A percentile compares a stretch with the other conserved stretches of the same genome.
Conservation (phyloP, 2,888 invertebrate species). For the Deilephila elpenor region DNA sequence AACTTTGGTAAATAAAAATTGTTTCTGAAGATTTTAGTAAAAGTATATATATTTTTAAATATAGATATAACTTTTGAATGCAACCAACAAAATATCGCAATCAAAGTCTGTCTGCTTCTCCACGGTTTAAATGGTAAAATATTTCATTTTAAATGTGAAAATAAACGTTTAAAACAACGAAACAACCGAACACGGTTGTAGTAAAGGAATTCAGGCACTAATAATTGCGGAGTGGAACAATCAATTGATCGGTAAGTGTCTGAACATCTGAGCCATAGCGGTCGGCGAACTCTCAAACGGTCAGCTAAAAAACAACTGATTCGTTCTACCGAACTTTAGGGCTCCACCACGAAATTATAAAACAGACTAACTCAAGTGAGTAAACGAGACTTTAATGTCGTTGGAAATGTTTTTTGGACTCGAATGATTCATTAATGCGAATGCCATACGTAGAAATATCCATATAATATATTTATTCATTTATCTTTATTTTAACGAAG, state of each 20-base stretch:
- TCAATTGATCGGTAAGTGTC: constrained; percentile 59
- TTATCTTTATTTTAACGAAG: neutral
- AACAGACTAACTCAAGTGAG: constrained; percentile 10
- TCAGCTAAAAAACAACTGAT: constrained; percentile 65
- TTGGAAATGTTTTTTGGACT: constrained; percentile 47
- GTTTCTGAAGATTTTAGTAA: too few relatives aligned
- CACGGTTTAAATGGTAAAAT: neutral
- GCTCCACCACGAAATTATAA: neutral
- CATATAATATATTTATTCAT: neutral
- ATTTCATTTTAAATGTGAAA: neutral
- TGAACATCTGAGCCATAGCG: constrained; percentile 46
- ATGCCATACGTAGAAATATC: neutral
- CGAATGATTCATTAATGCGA: constrained; percentile 11
- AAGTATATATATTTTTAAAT: too few relatives aligned
- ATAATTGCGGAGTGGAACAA: constrained; percentile 51
- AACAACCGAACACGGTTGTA: neutral
- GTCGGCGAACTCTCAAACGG: constrained; percentile 60
- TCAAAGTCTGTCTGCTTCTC: neutral
- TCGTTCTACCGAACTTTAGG: constrained; percentile 55
- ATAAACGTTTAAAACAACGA: neutral
- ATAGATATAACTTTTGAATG: too few relatives aligned
- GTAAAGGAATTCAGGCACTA: constrained; percentile 29
- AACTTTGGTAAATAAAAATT: too few relatives aligned
- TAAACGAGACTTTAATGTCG: constrained; percentile 31
- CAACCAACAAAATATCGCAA: neutral